Base-by-base conservation (phyloP, 2,888 invertebrate species). In the Eristalis arbustorum region DNA sequence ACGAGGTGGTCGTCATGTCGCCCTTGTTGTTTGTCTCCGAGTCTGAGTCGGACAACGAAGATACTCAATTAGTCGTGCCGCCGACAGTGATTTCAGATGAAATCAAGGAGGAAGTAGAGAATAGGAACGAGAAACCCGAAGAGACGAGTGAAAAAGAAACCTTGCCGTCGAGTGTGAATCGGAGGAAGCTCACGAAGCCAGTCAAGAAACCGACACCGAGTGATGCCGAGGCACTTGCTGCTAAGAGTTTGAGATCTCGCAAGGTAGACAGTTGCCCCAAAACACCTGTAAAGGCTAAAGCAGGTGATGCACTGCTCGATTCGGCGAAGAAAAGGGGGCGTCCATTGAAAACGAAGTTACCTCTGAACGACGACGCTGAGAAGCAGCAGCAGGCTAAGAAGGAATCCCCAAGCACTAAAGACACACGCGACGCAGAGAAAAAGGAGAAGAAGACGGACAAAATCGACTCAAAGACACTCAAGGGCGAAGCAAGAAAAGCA, bases 11-110 rank as follows among this genome's bases (percentile, higher is more conserved):
- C 34, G 89, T 90, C 14, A 92, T 92, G 92, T 92, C 93, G 2
- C 92, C 92, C 0, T 87, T 93, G 64, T 11, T 92, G 3, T 90
- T 92, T 25, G 90, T 90, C 64, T 91, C 92, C 0, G 93, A 92
- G 37, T 89, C 91, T 0, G 92, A 91, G 5, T 84, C 88, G 4
- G 90, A 90, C 2, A 73, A 23, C 59, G 88, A 88, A 23, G 56
- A 62, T 6, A 49, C 69, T 2, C 89, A 88, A 11, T 14, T 91
- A 10, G 71, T 23, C 23, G 23, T 66, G 1, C 61, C 31, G 61
- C 13, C 59, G 22, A 13, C 22, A 34, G 1, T 28, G 23, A 14
- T 28, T 4, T 5, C 59, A 5, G 25, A 25, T 64, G 69, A 69
- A 28, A 61, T 34, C 6, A 37, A 42, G n/a, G 57, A 80, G 40